Evolutionary conservation across 2,888 invertebrate species (phyloP), one percentile per base, ranked within the genome.

Genomic region (Cyclophora punctaria): DNA sequence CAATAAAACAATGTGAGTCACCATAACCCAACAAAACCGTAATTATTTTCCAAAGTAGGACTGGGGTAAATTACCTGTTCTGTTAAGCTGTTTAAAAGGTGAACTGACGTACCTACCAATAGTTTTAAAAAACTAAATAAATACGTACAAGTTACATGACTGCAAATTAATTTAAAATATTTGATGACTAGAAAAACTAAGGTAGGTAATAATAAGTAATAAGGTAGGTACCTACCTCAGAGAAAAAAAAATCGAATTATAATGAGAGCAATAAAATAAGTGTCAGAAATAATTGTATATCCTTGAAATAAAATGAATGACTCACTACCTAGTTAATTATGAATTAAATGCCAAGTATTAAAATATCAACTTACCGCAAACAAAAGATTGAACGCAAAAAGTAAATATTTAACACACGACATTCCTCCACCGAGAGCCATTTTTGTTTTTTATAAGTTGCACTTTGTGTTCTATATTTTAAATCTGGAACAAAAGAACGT

Each of bases 381-480:
- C 63, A 96, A 83, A 63, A 96, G 91, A 85, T 96, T 97, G 90
- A 96, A 96, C 65, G 94, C 90, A 82, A 96, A 96, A 47, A 97
- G 91, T 55, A 97, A 90, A 80, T 95, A 96, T 86, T 97, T 97
- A 66, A 96, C 92, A 88, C 96, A 96, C 67, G 95, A 92, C 92
- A 95, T 94, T 74, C 95, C 94, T 64, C 92, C 92, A 63, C 93
- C 93, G 67, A 93, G 90, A 87, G 93, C 93, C 94, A 94, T 94
- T 72, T 74, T 82, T 64, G 66, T 64, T 59, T 61, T 53, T 66
- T 79, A 84, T 41, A 48, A 37, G 41, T 5, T 37, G 20, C 50
- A 90, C 59, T 63, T n/a, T 64, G 46, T 56, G 53, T 58, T 68
- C 61, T 63, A 60, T 66, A 65, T 69, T 62, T 58, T 64, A 59